Evolutionary conservation across 2,113 vertebrate genomes (phyloP), one percentile per base, ranked within the genome.

Genomic region (Chitala chitala): DNA sequence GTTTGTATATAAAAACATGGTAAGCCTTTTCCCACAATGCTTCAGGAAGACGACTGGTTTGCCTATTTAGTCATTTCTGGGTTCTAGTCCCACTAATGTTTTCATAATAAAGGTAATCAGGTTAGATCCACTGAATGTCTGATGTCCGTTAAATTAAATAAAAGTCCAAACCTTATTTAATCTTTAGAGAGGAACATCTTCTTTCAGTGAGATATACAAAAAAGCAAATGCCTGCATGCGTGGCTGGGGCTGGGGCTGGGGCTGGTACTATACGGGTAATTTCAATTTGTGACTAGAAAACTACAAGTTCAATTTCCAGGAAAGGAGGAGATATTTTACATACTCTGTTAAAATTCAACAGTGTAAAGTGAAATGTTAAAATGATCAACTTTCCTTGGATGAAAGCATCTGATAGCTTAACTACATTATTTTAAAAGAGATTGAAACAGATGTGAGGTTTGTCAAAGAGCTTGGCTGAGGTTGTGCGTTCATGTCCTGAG

Each of bases 101-200:
- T 93, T 96, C 94, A 95, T 91, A 92, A 92, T 84, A 87, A 88
- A 88, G 89, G 84, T 95, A 96, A 98, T 97, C 93, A 91, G 86
- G 89, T 98, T 97, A 95, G 85, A 76, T 83, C 87, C 86, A 88
- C 88, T 87, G 90, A 92, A 92, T 84, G 91, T 93, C 82, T 89
- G 92, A 94, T 87, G 94, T 94, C 93, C 91, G 78, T 79, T 87
- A 94, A 95, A 95, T 91, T 91, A 91, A 92, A 94, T 93, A 89
- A 94, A 84, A 89, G 83, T 5, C 33, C 46, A 75, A 74, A 73
- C 53, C 73, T 64, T 65, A 71, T 74, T 75, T 74, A 75, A 72
- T 74, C 44, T 66, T 71, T 75, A 59, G 71, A 71, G 64, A 24
- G 61, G 70, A 48, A 50, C 56, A 33, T 31, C 56, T 33, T 4